These are phyloP conservation scores for Camponotus vicinus DNA, from an alignment of 1,140 invertebrate genomes.

Conservation along the genomic window DNA sequence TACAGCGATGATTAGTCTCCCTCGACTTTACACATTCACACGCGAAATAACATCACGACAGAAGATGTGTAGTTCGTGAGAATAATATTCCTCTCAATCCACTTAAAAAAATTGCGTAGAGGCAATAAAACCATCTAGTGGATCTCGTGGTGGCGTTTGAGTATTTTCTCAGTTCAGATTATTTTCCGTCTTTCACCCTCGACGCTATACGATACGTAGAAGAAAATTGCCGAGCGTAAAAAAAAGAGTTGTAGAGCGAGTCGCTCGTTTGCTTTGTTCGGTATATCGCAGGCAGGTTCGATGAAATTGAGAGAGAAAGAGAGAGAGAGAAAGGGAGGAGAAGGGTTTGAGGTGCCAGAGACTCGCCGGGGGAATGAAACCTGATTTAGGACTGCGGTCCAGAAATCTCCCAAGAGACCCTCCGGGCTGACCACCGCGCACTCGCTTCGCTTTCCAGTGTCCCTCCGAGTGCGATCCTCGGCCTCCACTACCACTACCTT, in stretches of 20 bases:
- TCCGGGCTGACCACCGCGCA: slow-evolving; percentile 82
- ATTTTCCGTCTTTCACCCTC: slow-evolving; percentile 54
- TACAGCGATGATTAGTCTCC: slow-evolving; percentile 62
- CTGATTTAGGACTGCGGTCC: slow-evolving; percentile 85
- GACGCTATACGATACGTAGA: slow-evolving; percentile 67
- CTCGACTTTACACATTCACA: slow-evolving; percentile 72
- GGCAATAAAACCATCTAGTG: background rate
- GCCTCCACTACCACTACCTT: slow-evolving; percentile 71
- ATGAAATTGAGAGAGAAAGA: slow-evolving; percentile 18
- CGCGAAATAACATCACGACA: slow-evolving; percentile 60
- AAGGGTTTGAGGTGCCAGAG: slow-evolving; percentile 78
- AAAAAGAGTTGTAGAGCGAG: slow-evolving; percentile 61
- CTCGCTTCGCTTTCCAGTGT: slow-evolving; percentile 83
- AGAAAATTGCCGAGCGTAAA: slow-evolving; percentile 70
- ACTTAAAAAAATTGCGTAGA: slow-evolving; percentile 67
- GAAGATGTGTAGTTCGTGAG: background rate
- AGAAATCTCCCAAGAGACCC: slow-evolving; percentile 82
- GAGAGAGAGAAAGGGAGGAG: slow-evolving; percentile 55
- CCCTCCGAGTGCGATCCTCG: slow-evolving; percentile 80
- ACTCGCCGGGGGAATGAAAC: slow-evolving; percentile 83
- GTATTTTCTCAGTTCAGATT: slow-evolving; percentile 69
- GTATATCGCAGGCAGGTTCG: slow-evolving; percentile 65
- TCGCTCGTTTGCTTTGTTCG: slow-evolving; percentile 68
- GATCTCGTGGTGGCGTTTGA: slow-evolving; percentile 56
- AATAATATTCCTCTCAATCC: slow-evolving; percentile 36